Base-by-base conservation (phyloP, 2,113 vertebrate genomes). In the Nothobranchius furzeri region DNA sequence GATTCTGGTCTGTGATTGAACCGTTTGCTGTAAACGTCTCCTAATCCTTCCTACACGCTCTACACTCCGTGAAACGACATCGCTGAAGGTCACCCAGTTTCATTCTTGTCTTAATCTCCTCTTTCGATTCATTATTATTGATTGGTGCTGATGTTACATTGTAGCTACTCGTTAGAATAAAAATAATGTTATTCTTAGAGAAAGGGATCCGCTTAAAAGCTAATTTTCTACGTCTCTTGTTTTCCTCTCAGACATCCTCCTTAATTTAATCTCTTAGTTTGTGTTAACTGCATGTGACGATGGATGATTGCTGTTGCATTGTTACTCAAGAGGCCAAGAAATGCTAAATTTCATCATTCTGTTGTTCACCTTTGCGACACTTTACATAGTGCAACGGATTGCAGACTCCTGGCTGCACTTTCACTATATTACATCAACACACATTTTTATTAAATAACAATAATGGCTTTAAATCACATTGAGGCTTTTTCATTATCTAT, bases 1-100 rank as follows among this genome's bases (percentile, higher is more conserved):
- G 92, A 93, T 92, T 88, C 92, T 89, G 75, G 91, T 95, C 90
- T 92, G 83, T 90, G 93, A 93, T 93, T 91, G 93, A 93, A 90
- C 46, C 77, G 76, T 81, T 93, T 93, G 78, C 81, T 93, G 88
- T 91, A 74, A 67, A 65, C 61, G 51, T 74, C 75, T 74, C 53
- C 64, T 60, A 53, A 67, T 73, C 79, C 46, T 67, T 52, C 50
- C 37, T 60, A 53, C 62, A 65, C 43, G 30, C 30, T 50, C 75
- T 70, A 35, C 47, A 71, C 69, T 70, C 61, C 58, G 51, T 53
- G 54, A 58, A 61, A 74, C 54, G 54, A 64, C 56, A 14, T 7
- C 45, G 5, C 49, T 55, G 57, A 75, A 20, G 35, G 36, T 65
- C 51, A 48, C 7, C 48, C 58, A 51, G 55, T 47, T 64, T 43